Evolutionary conservation across 2,113 vertebrate species (phyloP).

Genomic region (Setophaga kirtlandii): DNA sequence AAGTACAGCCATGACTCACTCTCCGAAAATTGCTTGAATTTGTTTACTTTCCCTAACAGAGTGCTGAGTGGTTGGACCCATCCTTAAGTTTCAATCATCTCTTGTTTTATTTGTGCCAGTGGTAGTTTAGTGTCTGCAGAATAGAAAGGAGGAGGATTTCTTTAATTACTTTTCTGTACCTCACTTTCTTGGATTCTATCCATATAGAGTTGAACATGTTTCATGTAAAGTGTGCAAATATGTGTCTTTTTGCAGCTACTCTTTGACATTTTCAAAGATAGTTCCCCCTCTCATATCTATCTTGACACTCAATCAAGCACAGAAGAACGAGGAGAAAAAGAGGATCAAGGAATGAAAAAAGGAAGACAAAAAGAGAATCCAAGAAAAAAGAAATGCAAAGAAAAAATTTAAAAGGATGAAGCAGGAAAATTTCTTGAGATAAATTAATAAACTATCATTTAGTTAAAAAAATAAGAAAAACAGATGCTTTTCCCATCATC

Average conservation of each 20-base stretch:
- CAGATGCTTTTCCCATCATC: background rate
- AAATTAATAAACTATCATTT: background rate
- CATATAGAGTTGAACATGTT: background rate
- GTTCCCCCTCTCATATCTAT: background rate
- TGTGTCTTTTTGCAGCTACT: slow-evolving; percentile 31
- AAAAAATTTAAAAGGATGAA: background rate
- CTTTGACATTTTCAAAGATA: slow-evolving; percentile 49
- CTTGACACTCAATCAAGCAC: slow-evolving; percentile 25
- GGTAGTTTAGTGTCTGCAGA: background rate
- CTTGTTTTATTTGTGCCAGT: background rate
- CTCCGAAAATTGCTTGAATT: background rate
- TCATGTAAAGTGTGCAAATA: slow-evolving; percentile 51
- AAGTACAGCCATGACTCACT: background rate
- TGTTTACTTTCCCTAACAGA: background rate
- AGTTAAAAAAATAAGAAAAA: background rate
- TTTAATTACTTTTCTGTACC: slow-evolving; percentile 9
- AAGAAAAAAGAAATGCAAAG: background rate
- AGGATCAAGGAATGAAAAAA: background rate
- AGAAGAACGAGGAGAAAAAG: background rate
- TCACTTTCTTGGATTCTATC: background rate
- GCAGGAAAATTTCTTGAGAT: background rate
- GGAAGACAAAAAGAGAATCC: background rate
- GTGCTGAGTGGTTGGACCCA: background rate
- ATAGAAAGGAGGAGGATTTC: background rate
- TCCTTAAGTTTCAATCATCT: background rate